These are phyloP conservation scores for Scaptomyza hsui DNA, from an alignment of 1,140 invertebrate genomes.

Conservation along the genomic window DNA sequence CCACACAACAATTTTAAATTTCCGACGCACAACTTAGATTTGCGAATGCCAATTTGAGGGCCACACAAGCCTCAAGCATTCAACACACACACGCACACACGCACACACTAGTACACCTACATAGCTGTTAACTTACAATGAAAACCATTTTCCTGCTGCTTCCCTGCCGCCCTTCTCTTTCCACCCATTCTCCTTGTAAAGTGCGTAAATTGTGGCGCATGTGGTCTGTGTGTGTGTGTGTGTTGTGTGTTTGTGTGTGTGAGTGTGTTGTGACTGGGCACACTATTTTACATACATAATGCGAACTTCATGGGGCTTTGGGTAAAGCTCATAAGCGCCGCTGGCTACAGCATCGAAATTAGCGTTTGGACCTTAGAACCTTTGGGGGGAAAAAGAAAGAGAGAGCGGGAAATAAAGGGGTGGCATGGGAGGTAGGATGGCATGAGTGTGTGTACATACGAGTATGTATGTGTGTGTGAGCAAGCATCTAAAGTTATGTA, in stretches of 20 bases:
- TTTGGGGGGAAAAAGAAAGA: slow-evolving; percentile 2
- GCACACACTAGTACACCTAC: slow-evolving; percentile 5
- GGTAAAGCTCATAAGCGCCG: slow-evolving; percentile 75
- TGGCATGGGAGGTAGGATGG: too few species aligned
- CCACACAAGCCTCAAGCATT: slow-evolving; percentile 27
- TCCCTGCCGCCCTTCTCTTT: background rate
- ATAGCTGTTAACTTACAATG: slow-evolving; percentile 75
- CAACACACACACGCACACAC: slow-evolving; percentile 28
- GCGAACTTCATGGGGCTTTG: slow-evolving; percentile 70
- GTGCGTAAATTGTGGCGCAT: slow-evolving; percentile 63
- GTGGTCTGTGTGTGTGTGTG: slow-evolving; percentile 6
- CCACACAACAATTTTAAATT: slow-evolving; percentile 76
- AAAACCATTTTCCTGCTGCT: slow-evolving; percentile 54
- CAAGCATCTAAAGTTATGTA: background rate
- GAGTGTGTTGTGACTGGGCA: slow-evolving; percentile 34
- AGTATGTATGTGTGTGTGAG: background rate
- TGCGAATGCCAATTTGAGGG: slow-evolving; percentile 72
- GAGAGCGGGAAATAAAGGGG: too few species aligned
- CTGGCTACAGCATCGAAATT: slow-evolving; percentile 70
- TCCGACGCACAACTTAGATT: slow-evolving; percentile 65
- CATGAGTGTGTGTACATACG: background rate
- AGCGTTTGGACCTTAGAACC: slow-evolving; percentile 54
- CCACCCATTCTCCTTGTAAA: slow-evolving; percentile 39
- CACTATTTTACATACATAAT: slow-evolving; percentile 82
- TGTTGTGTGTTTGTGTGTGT: slow-evolving; percentile 10